Conservation (phyloP, 1,140 invertebrate genomes). For the Dinothrombium tinctorium region DNA sequence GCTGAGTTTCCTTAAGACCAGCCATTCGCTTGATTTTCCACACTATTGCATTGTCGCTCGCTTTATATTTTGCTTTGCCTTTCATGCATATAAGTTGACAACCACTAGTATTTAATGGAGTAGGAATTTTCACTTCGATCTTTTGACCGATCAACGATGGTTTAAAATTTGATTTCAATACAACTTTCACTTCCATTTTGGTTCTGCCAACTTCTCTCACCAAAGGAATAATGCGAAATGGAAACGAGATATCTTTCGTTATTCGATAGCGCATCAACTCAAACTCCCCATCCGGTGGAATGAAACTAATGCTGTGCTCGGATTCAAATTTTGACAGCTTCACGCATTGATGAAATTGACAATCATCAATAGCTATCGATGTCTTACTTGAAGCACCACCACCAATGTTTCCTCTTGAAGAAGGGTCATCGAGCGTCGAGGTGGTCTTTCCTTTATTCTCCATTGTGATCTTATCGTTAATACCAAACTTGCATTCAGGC, state of each 20-base stretch:
- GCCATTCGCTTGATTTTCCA: conserved; percentile 99
- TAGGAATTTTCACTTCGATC: conserved; percentile 89
- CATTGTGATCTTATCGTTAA: conserved; percentile 99
- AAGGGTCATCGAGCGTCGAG: conserved; percentile 42
- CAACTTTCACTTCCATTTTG: conserved; percentile 99
- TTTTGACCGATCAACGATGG: conserved; percentile 93
- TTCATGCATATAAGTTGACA: conserved; percentile 97
- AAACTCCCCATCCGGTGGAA: conserved; percentile 98
- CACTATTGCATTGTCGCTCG: conserved; percentile 97
- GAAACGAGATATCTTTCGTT: conserved; percentile 98
- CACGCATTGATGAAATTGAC: conserved; percentile 93
- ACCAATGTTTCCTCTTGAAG: conserved; percentile 23
- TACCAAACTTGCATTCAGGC: conserved; percentile 99
- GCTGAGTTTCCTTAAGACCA: conserved; percentile 98
- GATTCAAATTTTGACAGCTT: conserved; percentile 99
- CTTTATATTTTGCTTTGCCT: conserved; percentile 98
- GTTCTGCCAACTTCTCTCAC: conserved; percentile 92
- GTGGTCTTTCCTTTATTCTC: conserved; percentile 68
- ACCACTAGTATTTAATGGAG: conserved; percentile 91
- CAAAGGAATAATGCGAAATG: conserved; percentile 94
- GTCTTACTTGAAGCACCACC: conserved; percentile 32
- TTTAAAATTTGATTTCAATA: conserved; percentile 98
- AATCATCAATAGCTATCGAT: conserved; percentile 97
- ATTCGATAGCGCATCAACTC: conserved; percentile 99
- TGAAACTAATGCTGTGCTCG: conserved; percentile 98